Conservation (phyloP, 2,888 invertebrate species). For the Dasysyrphus tricinctus region DNA sequence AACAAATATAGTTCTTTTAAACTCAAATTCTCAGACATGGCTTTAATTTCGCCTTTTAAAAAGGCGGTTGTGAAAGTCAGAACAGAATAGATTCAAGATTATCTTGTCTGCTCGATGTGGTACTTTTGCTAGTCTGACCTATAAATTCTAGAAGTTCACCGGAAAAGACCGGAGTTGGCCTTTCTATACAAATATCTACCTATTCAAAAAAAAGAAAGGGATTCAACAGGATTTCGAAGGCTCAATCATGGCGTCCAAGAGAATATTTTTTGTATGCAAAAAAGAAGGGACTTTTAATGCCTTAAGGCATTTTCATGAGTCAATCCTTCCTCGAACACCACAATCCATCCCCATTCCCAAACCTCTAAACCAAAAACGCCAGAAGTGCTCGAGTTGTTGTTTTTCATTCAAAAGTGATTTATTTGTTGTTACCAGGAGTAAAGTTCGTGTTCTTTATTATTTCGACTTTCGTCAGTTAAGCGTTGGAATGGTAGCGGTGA, state of each 20-base stretch:
- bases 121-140: too few species aligned
- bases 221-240: neutral
- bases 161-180: too few species aligned
- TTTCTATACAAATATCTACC: too few species aligned
- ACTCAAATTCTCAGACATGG: neutral
- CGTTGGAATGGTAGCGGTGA: neutral
- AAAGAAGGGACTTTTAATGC: neutral
- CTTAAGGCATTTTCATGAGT: neutral
- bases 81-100: neutral
- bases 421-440: slow-evolving; percentile 70
- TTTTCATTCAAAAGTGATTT: slow-evolving; percentile 67
- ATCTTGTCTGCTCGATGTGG: neutral
- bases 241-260: neutral
- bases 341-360: neutral
- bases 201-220: too few species aligned
- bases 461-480: slow-evolving; percentile 63
- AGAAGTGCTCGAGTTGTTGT: slow-evolving; percentile 47
- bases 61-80: neutral
- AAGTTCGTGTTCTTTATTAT: slow-evolving; percentile 57
- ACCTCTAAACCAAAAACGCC: neutral
- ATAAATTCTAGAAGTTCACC: too few species aligned
- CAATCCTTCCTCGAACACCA: neutral
- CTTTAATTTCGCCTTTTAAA: neutral
- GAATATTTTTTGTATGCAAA: neutral
- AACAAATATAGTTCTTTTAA: too few species aligned